Evolutionary conservation across 2,888 invertebrate genomes (phyloP).

Genomic region (Xanthorhoe spadicearia): DNA sequence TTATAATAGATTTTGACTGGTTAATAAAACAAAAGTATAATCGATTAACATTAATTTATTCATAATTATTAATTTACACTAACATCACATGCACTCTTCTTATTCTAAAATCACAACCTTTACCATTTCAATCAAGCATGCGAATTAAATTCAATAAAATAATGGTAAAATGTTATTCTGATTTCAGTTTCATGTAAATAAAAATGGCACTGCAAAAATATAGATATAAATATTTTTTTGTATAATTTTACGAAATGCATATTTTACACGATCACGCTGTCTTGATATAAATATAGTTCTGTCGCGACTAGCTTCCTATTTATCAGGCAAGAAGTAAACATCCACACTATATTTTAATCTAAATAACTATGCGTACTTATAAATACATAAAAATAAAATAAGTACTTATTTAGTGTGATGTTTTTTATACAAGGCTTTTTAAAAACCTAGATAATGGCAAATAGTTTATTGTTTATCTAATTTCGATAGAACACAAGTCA

Average conservation of each 20-base stretch:
- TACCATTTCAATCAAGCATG: conserved; percentile 15
- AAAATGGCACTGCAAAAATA: conserved; percentile 24
- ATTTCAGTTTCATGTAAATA: background rate
- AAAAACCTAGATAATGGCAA: background rate
- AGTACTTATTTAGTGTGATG: background rate
- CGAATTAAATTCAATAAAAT: background rate
- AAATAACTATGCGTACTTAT: background rate
- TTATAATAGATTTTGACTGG: background rate
- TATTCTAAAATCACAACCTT: conserved; percentile 28
- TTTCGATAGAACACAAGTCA: background rate
- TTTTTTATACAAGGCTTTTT: background rate
- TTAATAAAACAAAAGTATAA: background rate
- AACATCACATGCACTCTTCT: conserved; percentile 19
- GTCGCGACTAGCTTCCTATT: background rate
- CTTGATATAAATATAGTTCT: background rate
- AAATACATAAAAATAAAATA: background rate
- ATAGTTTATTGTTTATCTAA: background rate
- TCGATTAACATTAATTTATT: conserved; percentile 6
- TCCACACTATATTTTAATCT: background rate
- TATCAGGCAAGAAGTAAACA: conserved; percentile 7
- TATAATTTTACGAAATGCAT: conserved; percentile 15
- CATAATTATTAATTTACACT: background rate
- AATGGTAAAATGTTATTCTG: conserved; percentile 4
- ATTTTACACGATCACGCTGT: background rate
- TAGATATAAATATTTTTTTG: background rate